Conservation (phyloP, 2,888 invertebrate species). For the Oligia fasciuncula region DNA sequence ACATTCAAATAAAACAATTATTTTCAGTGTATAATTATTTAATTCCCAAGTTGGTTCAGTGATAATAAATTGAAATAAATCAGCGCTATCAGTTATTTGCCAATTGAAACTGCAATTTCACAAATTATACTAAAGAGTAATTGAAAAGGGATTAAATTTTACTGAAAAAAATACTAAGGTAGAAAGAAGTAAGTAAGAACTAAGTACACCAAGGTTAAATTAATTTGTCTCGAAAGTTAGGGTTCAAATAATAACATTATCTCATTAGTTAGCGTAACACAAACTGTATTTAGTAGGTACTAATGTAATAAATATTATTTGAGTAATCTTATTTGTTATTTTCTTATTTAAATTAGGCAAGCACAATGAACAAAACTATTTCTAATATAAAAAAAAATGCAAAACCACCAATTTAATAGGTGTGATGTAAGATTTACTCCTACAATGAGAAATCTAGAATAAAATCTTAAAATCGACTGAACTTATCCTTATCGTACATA, state of each 20-base stretch:
- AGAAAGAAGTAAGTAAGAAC: no score
- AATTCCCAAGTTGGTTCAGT: no score
- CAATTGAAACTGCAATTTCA: not conserved
- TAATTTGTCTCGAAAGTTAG: not conserved
- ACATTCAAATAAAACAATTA: not conserved
- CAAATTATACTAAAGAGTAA: not conserved
- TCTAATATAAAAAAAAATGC: not conserved
- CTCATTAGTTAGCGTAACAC: not conserved
- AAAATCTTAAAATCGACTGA: not conserved
- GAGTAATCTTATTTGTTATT: not conserved
- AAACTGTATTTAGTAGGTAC: not conserved
- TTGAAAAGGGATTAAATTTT: no score
- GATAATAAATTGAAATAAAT: not conserved
- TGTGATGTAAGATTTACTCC: not conserved
- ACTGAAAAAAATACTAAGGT: not conserved
- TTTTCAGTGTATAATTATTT: not conserved
- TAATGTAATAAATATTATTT: not conserved
- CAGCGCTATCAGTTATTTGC: not conserved
- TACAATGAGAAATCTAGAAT: not conserved
- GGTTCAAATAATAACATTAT: not conserved
- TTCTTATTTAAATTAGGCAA: not conserved
- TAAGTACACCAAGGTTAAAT: not conserved
- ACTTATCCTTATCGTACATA: not conserved
- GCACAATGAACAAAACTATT: not conserved
- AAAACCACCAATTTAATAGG: not conserved